A percentile compares a stretch with the other conserved stretches of the same genome.
Conservation (phyloP, 2,888 invertebrate genomes). For the Metacarcinus magister region DNA sequence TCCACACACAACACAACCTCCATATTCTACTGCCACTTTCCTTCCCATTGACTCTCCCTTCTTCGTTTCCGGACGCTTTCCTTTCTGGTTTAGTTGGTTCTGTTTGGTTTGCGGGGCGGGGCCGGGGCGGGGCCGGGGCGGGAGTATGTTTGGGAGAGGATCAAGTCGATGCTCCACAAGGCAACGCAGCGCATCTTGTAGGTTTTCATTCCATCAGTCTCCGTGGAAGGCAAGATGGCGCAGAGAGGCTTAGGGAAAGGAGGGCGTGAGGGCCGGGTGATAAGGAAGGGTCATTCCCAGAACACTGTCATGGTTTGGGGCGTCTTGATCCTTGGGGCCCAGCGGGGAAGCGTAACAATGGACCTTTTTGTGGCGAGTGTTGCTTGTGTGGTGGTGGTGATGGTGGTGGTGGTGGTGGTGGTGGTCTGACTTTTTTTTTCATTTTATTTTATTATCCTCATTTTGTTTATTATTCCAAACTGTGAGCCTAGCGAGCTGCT, state of each 20-base stretch:
- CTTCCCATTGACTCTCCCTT: not conserved
- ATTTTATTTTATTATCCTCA: too few species aligned
- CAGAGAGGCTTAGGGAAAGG: not conserved
- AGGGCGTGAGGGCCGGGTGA: not conserved
- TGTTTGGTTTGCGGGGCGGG: too few species aligned
- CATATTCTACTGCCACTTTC: not conserved
- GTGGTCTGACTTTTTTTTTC: too few species aligned
- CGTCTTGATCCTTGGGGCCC: not conserved
- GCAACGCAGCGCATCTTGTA: not conserved
- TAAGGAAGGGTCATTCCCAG: not conserved
- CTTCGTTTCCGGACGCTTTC: not conserved
- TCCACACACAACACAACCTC: not conserved
- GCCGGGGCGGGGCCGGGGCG: not conserved
- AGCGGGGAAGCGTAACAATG: not conserved
- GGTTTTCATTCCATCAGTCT: not conserved
- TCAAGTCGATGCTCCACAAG: not conserved
- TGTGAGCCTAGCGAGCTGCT: too few species aligned
- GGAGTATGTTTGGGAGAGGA: not conserved
- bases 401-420: not conserved
- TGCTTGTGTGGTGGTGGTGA: not conserved
- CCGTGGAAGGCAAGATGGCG: not conserved
- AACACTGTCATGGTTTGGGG: not conserved
- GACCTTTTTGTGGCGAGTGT: not conserved
- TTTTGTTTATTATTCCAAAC: too few species aligned
- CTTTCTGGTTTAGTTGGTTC: not conserved